A percentile compares a stretch with the other conserved stretches of the same genome.
Evolutionary conservation across 2,888 invertebrate species (phyloP).

Genomic region (Amphiduros pacificus): DNA sequence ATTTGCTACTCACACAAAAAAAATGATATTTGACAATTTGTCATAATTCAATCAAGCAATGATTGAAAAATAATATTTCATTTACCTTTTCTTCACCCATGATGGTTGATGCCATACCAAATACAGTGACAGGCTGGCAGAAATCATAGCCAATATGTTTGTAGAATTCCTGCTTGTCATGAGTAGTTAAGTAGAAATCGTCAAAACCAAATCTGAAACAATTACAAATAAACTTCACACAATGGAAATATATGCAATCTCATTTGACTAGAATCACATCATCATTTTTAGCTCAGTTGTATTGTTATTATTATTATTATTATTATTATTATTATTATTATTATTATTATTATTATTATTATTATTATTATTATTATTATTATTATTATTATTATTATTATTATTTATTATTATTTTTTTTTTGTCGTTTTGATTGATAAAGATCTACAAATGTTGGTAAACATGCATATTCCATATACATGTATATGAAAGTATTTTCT

Average conservation of each 20-base stretch:
- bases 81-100: slow-evolving; percentile 19
- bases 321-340: neutral
- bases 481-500: no score
- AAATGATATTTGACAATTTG: no score
- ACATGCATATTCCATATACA: no score
- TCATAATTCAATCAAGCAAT: no score
- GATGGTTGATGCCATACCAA: slow-evolving; percentile 24
- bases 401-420: no score
- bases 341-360: no score
- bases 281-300: neutral
- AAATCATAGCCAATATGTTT: slow-evolving; percentile 52
- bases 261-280: neutral
- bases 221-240: neutral
- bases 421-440: no score
- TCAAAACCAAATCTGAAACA: slow-evolving; percentile 41
- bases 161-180: slow-evolving; percentile 60
- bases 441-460: no score
- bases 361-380: no score
- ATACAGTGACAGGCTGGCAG: slow-evolving; percentile 44
- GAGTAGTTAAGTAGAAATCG: slow-evolving; percentile 56
- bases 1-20: no score
- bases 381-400: no score
- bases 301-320: neutral
- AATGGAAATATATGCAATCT: neutral
- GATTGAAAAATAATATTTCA: neutral